phyloP scores from a whole-genome alignment of 1,140 invertebrate species.

The Heliconius himera region DNA sequence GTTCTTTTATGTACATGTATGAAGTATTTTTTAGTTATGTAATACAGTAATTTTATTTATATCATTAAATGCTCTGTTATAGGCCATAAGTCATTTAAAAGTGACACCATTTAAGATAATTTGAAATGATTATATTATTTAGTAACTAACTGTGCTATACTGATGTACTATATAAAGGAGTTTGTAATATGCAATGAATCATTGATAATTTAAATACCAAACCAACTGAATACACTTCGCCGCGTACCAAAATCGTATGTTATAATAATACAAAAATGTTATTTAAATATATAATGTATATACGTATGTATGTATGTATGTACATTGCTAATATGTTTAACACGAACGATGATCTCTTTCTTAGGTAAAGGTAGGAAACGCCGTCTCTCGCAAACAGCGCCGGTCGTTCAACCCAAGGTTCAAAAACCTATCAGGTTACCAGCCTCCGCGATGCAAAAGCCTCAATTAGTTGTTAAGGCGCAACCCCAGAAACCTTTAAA shows the following conservation, averaged over 20 bases:
- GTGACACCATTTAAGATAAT: background rate
- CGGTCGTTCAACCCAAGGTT: slow-evolving; percentile 71
- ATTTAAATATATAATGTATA: background rate
- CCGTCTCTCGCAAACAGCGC: slow-evolving; percentile 66
- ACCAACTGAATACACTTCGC: background rate
- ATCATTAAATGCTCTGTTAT: no score
- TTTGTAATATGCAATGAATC: background rate
- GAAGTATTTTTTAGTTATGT: no score
- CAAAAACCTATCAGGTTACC: slow-evolving; percentile 68
- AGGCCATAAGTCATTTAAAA: no score
- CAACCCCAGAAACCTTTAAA: slow-evolving; percentile 73
- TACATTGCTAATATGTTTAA: slow-evolving; percentile 5
- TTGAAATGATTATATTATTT: background rate
- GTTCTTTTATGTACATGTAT: no score
- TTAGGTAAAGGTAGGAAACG: slow-evolving; percentile 72
- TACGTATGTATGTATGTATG: background rate
- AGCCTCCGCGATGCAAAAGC: slow-evolving; percentile 55
- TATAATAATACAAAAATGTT: background rate
- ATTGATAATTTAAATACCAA: background rate
- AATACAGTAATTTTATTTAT: no score
- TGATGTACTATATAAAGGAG: background rate
- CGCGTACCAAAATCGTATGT: background rate
- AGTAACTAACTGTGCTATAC: background rate
- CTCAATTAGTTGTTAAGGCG: slow-evolving; percentile 72
- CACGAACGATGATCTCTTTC: slow-evolving; percentile 14